Conservation (phyloP, 2,888 invertebrate species). For the Caenorhabditis sp. region DNA sequence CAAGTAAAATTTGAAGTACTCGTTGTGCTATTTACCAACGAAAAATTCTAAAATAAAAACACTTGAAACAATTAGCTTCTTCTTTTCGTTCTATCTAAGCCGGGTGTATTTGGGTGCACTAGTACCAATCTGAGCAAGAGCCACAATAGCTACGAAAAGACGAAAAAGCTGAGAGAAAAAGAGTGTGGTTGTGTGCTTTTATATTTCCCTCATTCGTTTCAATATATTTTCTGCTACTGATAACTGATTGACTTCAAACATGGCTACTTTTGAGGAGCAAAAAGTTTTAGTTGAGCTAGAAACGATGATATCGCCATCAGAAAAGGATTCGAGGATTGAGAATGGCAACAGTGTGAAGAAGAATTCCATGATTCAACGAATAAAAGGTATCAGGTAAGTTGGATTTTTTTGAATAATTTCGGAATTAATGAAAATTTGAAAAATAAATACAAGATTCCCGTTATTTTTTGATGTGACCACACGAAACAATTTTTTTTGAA, state of each 20-base stretch:
- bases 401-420: not conserved
- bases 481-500: no score
- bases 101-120: constrained; percentile 34
- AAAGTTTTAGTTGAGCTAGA: constrained; percentile 36
- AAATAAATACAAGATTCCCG: no score
- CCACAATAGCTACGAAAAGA: not conserved
- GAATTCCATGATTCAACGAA: constrained; percentile 4
- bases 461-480: no score
- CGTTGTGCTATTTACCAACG: not conserved
- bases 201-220: constrained; percentile 3
- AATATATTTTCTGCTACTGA: not conserved
- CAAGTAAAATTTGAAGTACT: no score
- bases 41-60: not conserved
- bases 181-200: constrained; percentile 1
- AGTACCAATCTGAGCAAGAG: not conserved
- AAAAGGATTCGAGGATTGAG: constrained; percentile 12
- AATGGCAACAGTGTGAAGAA: constrained; percentile 3
- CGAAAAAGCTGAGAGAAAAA: not conserved
- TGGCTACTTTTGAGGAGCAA: constrained; percentile 35
- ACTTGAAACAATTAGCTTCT: constrained; percentile 13
- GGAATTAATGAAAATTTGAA: constrained; percentile 8
- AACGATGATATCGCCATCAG: constrained; percentile 20
- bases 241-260: not conserved
- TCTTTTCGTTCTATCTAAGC: constrained; percentile 1
- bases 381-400: constrained; percentile 36